Percentiles rank a stretch among this genome's conserved stretches.
phyloP scores from a whole-genome alignment of 1,140 invertebrate genomes.

The Drosophila kanapiae region DNA sequence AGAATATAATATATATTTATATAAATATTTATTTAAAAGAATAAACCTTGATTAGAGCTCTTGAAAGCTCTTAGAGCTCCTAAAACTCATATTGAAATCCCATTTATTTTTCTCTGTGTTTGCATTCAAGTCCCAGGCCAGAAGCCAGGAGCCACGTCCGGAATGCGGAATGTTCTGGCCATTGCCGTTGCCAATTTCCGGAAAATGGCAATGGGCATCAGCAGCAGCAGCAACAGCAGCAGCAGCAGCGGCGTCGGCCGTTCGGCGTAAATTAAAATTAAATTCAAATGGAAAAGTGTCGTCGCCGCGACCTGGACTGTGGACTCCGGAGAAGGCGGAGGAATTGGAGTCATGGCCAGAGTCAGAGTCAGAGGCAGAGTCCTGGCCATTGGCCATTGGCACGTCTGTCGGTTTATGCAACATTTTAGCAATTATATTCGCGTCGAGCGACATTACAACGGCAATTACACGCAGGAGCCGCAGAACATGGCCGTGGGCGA shows the following conservation, averaged over 20 bases:
- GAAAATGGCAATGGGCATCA: slow-evolving; percentile 54
- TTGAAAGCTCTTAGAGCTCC: no score
- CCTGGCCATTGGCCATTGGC: slow-evolving; percentile 62
- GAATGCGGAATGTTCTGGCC: slow-evolving; percentile 60
- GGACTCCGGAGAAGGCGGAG: not conserved
- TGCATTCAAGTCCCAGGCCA: slow-evolving; percentile 27
- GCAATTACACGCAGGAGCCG: slow-evolving; percentile 79
- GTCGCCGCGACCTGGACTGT: slow-evolving; percentile 43
- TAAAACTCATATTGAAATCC: not conserved
- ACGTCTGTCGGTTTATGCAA: slow-evolving; percentile 75
- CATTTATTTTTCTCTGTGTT: slow-evolving; percentile 6
- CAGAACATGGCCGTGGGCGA: slow-evolving; percentile 45
- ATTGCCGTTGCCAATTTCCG: slow-evolving; percentile 79
- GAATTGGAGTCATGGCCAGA: not conserved
- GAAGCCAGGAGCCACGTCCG: slow-evolving; percentile 44
- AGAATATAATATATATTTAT: no score
- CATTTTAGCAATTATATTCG: slow-evolving; percentile 84
- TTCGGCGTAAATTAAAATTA: slow-evolving; percentile 83
- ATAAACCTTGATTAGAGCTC: no score
- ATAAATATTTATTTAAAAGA: no score
- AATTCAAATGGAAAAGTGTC: slow-evolving; percentile 83
- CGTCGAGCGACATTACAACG: slow-evolving; percentile 81
- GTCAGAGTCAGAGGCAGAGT: slow-evolving; percentile 9
- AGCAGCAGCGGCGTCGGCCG: slow-evolving; percentile 29
- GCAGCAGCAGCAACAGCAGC: slow-evolving; percentile 20